phyloP scores from a whole-genome alignment of 2,888 invertebrate genomes.

The Phragmatobia fuliginosa region DNA sequence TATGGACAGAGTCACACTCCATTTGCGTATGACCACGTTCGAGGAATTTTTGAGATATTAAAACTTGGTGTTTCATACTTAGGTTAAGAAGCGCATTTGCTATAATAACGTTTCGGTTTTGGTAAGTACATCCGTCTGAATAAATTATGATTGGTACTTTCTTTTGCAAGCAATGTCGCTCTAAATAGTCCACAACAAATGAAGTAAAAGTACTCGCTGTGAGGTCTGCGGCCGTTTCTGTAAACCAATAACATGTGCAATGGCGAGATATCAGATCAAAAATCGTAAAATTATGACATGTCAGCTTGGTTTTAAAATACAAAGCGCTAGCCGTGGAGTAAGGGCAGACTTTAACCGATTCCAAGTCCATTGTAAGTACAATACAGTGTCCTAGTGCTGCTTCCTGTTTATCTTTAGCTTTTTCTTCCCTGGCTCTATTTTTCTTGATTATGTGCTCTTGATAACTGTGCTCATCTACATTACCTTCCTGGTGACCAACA shows the following conservation, averaged over 20 bases:
- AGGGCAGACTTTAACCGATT: conserved; percentile 45
- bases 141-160: conserved; percentile 13
- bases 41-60: conserved; percentile 18
- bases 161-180: conserved; percentile 8
- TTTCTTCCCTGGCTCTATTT: no score
- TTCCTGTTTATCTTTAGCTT: no score
- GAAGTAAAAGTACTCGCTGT: conserved; percentile 14
- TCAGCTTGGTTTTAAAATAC: conserved; percentile 40
- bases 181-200: conserved; percentile 14
- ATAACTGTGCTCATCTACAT: no score
- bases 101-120: conserved; percentile 31
- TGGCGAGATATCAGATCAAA: conserved; percentile 29
- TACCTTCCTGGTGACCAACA: no score
- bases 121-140: conserved; percentile 48
- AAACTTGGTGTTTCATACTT: conserved; percentile 1
- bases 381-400: no score
- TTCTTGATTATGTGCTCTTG: no score
- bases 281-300: conserved; percentile 15
- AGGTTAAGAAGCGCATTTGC: conserved; percentile 5
- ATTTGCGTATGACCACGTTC: conserved; percentile 32
- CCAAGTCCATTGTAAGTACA: conserved; percentile 44
- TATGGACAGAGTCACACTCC: conserved; percentile 38
- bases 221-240: conserved; percentile 16
- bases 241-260: conserved; percentile 18
- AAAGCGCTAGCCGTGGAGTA: conserved; percentile 26